Evolutionary conservation across 2,888 invertebrate species (phyloP), one percentile per base, ranked within the genome.

Genomic region (Sinodicranocentrus sp.): DNA sequence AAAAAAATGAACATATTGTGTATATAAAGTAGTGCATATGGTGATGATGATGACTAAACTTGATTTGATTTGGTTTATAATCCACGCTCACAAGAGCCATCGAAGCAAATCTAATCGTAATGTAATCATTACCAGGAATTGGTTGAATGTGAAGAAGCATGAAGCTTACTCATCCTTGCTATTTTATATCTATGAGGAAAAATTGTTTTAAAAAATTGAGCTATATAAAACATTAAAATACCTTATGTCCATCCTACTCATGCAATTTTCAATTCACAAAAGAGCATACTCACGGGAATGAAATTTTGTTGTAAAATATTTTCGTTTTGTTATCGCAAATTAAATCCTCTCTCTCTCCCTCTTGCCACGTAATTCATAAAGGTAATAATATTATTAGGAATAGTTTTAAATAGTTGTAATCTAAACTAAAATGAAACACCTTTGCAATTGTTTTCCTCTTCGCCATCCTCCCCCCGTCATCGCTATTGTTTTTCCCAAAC

Each of bases 31-130:
- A 19, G 15, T 52, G 17, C 19, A 21, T 57, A 25, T 57, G 52
- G 52, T 8, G 19, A 52, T 52, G 52, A 21, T 23, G 15, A 57
- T 57, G 57, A 57, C 57, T 57, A 57, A 48, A 23, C 2, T 57
- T 57, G 57, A 52, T 52, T 57, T 57, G 44, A n/a, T 44, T 13
- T n/a, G 44, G 44, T 1, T n/a, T n/a, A n/a, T n/a, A n/a, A 48
- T 15, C 5, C 15, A n/a, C 13, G 13, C 48, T 48, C 48, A 48
- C 2, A 25, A 52, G 21, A 52, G 8, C 26, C 43, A 78, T 70
- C 43, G 70, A 70, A 78, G 70, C 61, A 70, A 61, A 70, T 70
- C 78, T 70, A 70, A 78, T 78, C 78, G 61, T 70, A 61, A 78
- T 39, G 65, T 76, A 52, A 39, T 39, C 54, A 59, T 77, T 77